These are phyloP conservation scores for Hemibagrus wyckioides DNA, from an alignment of 2,113 vertebrate genomes.

Conservation along the genomic window DNA sequence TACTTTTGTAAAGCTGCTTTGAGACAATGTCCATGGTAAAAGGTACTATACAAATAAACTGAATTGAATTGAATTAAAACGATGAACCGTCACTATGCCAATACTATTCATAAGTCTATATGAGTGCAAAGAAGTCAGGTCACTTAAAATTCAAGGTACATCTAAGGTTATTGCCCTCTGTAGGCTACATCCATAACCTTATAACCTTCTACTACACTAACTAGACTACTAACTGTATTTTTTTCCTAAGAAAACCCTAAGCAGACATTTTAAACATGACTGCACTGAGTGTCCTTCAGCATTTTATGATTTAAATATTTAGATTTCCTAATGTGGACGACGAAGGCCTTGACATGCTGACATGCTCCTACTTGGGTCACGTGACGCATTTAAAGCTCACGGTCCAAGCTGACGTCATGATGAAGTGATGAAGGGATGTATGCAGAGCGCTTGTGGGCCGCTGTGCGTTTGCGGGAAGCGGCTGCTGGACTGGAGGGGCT, in stretches of 20 bases:
- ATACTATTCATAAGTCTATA: not conserved
- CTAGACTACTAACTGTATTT: not conserved
- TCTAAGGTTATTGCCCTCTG: not conserved
- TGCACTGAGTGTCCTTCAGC: not conserved
- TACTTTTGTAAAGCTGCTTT: no score
- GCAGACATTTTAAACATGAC: not conserved
- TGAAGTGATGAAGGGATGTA: not conserved
- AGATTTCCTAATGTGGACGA: constrained; percentile 27
- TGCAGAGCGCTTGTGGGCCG: not conserved
- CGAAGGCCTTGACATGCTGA: constrained; percentile 21
- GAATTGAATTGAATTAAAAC: no score
- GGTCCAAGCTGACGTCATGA: constrained; percentile 34
- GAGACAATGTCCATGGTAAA: no score
- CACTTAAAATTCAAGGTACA: not conserved
- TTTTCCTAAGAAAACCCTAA: not conserved
- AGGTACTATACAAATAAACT: no score
- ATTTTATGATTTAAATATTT: not conserved
- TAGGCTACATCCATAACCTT: not conserved
- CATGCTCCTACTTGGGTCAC: constrained; percentile 28
- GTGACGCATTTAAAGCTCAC: constrained; percentile 21
- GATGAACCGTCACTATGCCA: not conserved
- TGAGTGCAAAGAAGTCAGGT: not conserved
- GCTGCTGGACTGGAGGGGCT: constrained; percentile 50
- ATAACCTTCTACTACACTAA: not conserved
- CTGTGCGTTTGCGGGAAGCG: constrained; percentile 33